Conservation (phyloP, 2,797 vertebrate genomes). For the Sternotherus odoratus region DNA sequence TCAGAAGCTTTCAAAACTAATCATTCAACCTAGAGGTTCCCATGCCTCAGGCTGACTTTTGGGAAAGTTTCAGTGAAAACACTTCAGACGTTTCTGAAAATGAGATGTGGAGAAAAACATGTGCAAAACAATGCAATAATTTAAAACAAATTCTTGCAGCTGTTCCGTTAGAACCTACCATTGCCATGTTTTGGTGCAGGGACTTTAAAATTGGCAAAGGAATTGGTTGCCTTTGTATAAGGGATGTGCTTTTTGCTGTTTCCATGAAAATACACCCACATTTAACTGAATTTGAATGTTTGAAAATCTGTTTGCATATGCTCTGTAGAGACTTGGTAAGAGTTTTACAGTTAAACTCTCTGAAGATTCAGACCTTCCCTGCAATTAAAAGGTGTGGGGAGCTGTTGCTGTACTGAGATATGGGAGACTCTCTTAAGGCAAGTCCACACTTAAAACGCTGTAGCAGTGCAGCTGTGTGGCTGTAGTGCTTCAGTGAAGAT, state of each 20-base stretch:
- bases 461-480: neutral
- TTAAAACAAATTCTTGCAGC: neutral
- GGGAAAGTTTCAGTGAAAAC: neutral
- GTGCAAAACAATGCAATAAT: neutral
- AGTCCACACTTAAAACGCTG: neutral
- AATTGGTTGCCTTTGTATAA: neutral
- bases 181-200: neutral
- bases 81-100: constrained; percentile 36
- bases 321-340: neutral
- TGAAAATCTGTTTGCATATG: neutral
- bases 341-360: neutral
- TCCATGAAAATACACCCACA: neutral
- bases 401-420: neutral
- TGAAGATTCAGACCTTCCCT: neutral
- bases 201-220: constrained; percentile 24
- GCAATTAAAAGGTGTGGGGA: neutral
- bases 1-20: neutral
- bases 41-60: neutral
- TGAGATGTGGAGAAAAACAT: constrained; percentile 28
- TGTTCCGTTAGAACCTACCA: neutral
- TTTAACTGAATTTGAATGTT: neutral
- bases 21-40: neutral
- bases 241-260: neutral
- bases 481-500: neutral
- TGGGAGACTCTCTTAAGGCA: neutral